These are phyloP conservation scores for Bemisia tabaci DNA, from an alignment of 1,140 invertebrate species.

Conservation along the genomic window DNA sequence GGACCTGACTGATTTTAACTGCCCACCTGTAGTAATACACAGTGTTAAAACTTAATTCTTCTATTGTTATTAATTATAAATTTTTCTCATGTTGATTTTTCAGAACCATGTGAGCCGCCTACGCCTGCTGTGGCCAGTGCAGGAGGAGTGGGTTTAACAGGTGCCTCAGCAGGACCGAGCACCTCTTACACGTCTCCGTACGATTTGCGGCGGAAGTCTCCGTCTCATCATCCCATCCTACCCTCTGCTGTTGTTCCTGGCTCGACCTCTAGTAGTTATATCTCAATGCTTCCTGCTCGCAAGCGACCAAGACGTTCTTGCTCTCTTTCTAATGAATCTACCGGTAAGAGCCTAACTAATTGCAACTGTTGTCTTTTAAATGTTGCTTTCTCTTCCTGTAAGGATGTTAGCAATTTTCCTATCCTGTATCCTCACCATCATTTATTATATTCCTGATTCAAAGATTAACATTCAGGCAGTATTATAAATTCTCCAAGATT, in stretches of 20 bases:
- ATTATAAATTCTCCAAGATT: no score
- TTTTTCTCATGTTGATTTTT: no score
- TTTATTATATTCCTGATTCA: no score
- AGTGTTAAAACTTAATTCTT: no score
- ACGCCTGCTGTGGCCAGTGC: conserved; percentile 35
- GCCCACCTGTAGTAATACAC: no score
- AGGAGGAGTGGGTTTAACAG: conserved; percentile 24
- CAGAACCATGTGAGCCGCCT: conserved; percentile 58
- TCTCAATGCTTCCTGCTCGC: conserved; percentile 58
- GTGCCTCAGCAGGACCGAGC: conserved; percentile 13
- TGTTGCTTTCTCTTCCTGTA: neutral
- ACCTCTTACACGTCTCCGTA: conserved; percentile 61
- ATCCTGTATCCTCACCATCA: no score
- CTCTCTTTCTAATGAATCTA: conserved; percentile 40
- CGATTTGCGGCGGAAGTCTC: conserved; percentile 62
- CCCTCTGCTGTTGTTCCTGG: conserved; percentile 11
- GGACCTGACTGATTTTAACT: no score
- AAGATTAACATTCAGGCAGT: no score
- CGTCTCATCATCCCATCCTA: conserved; percentile 29
- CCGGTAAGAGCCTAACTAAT: conserved; percentile 21
- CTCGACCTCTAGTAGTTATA: conserved; percentile 30
- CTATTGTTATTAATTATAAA: no score
- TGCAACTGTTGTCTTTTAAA: no score
- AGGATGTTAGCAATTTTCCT: no score
- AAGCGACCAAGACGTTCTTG: conserved; percentile 58